A percentile compares a stretch with the other conserved stretches of the same genome.
phyloP scores from a whole-genome alignment of 2,888 invertebrate species.

The Crocallis elinguaria region DNA sequence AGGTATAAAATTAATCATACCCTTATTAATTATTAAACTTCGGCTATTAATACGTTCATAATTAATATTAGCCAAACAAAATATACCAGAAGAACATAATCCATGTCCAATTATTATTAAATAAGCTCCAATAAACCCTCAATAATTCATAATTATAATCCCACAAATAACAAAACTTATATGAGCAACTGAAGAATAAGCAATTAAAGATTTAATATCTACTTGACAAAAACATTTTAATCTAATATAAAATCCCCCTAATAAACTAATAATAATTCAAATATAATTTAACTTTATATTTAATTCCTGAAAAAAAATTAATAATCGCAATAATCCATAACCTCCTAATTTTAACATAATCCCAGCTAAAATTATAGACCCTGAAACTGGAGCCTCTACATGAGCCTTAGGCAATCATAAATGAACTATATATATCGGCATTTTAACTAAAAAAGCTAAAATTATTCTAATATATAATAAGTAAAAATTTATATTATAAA shows the following conservation, averaged over 20 bases:
- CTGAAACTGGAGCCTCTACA: slow-evolving; percentile 89
- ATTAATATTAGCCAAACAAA: slow-evolving; percentile 87
- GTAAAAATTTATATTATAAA: slow-evolving; percentile 67
- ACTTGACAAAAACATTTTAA: too few species aligned
- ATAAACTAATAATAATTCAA: too few species aligned
- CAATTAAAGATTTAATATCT: too few species aligned
- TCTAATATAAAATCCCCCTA: too few species aligned
- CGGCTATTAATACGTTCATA: slow-evolving; percentile 86
- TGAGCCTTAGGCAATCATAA: slow-evolving; percentile 90
- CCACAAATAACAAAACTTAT: slow-evolving; percentile 86
- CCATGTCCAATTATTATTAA: slow-evolving; percentile 87
- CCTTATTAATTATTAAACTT: slow-evolving; percentile 86
- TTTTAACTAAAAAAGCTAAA: slow-evolving; percentile 88
- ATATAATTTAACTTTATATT: too few species aligned
- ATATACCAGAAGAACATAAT: slow-evolving; percentile 87
- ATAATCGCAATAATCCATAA: too few species aligned
- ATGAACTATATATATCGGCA: slow-evolving; percentile 89
- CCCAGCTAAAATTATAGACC: slow-evolving; percentile 91
- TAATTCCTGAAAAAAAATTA: too few species aligned
- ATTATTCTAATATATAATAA: slow-evolving; percentile 83
- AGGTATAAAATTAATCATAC: slow-evolving; percentile 85
- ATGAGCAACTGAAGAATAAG: slow-evolving; percentile 89
- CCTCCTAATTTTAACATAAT: too few species aligned
- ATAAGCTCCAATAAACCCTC: slow-evolving; percentile 80
- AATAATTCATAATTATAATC: slow-evolving; percentile 83